Evolutionary conservation across 1,140 invertebrate species (phyloP).

Genomic region (Bombyx mori): DNA sequence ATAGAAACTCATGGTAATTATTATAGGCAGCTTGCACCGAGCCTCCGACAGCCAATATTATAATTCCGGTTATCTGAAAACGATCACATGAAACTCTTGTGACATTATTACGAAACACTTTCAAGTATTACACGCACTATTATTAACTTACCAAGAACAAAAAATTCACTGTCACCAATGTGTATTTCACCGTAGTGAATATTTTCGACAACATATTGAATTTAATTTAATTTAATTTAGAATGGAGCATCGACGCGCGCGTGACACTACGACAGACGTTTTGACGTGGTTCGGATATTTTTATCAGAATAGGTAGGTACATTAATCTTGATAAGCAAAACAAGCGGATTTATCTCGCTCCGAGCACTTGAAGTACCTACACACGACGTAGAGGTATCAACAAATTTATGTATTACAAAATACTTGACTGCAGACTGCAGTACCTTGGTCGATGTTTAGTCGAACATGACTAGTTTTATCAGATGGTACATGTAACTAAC

Average conservation of each 20-base stretch:
- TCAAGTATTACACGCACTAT: background rate
- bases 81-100: conserved; percentile 14
- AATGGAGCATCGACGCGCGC: conserved; percentile 10
- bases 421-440: no score
- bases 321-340: conserved; percentile 66
- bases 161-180: conserved; percentile 53
- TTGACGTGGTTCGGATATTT: conserved; percentile 43
- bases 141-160: conserved; percentile 55
- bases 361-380: background rate
- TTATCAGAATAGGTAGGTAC: conserved; percentile 48
- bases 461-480: no score
- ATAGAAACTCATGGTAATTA: conserved; percentile 77
- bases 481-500: no score
- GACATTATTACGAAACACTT: conserved; percentile 8
- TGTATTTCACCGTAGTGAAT: conserved; percentile 63
- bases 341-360: conserved; percentile 55
- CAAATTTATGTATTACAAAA: no score
- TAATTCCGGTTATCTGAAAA: conserved; percentile 79
- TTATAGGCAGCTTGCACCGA: conserved; percentile 76
- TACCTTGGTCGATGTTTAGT: no score
- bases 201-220: conserved; percentile 58
- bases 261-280: conserved; percentile 30
- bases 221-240: conserved; percentile 16
- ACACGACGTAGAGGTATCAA: background rate
- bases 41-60: conserved; percentile 77